Percentiles rank a stretch among this genome's conserved stretches.
These are phyloP conservation scores for Ophion costatus DNA, from an alignment of 2,888 invertebrate genomes.

Conservation along the genomic window DNA sequence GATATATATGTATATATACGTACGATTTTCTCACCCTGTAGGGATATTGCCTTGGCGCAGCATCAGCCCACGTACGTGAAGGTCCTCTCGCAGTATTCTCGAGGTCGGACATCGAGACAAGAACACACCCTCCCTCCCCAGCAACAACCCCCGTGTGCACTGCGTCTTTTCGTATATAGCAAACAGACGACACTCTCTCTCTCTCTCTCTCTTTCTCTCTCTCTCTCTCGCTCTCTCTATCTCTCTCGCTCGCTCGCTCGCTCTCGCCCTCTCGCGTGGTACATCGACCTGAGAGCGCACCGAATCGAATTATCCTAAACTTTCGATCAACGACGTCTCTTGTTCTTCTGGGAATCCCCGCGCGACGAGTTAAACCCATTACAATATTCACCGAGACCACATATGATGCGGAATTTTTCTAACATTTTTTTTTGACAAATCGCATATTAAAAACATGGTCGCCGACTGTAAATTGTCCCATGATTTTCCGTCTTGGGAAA, in stretches of 20 bases:
- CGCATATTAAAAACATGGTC: too few relatives aligned
- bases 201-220: conserved; percentile 61
- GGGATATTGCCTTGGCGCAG: conserved; percentile 68
- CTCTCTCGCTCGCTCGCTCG: conserved; percentile 54
- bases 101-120: conserved; percentile 64
- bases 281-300: conserved; percentile 51
- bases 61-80: conserved; percentile 73
- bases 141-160: conserved; percentile 58
- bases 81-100: conserved; percentile 76
- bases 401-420: neutral
- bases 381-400: neutral
- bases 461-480: too few relatives aligned
- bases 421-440: neutral
- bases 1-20: conserved; percentile 28
- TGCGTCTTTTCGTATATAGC: conserved; percentile 41
- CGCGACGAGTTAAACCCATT: conserved; percentile 3
- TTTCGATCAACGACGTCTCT: conserved; percentile 61
- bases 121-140: conserved; percentile 55
- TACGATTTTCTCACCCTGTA: conserved; percentile 51
- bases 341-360: conserved; percentile 1
- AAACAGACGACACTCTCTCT: conserved; percentile 57
- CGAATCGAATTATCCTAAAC: conserved; percentile 72
- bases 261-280: conserved; percentile 49
- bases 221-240: conserved; percentile 55
- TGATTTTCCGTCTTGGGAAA: too few relatives aligned